Conservation (phyloP, 2,113 vertebrate species). For the Hippocampus zosterae region DNA sequence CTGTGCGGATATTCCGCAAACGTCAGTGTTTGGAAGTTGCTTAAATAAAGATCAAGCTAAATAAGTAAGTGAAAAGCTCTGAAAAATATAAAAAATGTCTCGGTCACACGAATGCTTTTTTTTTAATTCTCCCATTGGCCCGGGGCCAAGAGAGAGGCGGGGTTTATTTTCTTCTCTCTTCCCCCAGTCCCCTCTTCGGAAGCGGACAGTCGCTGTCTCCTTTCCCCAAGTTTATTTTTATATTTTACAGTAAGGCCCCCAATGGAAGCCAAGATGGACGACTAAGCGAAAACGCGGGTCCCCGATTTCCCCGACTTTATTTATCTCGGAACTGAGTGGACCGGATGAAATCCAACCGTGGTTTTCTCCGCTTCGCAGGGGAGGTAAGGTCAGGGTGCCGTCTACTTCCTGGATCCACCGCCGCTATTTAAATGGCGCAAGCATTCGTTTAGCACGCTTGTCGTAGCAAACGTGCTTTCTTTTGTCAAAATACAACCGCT, state of each 20-base stretch:
- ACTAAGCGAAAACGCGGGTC: constrained; percentile 49
- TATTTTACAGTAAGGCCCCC: constrained; percentile 47
- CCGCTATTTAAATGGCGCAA: constrained; percentile 29
- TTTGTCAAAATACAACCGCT: neutral
- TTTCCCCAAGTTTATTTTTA: constrained; percentile 72
- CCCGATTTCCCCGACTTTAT: constrained; percentile 50
- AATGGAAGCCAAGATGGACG: constrained; percentile 63
- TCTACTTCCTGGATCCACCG: constrained; percentile 26
- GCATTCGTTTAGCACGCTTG: neutral
- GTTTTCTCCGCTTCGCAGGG: constrained; percentile 83
- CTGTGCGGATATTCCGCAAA: neutral
- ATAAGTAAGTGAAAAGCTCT: neutral
- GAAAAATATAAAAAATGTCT: neutral
- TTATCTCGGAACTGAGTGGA: constrained; percentile 72
- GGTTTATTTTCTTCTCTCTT: constrained; percentile 15
- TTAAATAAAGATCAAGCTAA: neutral
- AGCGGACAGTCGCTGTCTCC: constrained; percentile 74
- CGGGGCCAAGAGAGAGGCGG: constrained; percentile 46
- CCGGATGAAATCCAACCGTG: constrained; percentile 84
- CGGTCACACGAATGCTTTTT: neutral
- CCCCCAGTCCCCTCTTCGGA: constrained; percentile 69
- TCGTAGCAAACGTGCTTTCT: neutral
- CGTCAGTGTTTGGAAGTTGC: neutral
- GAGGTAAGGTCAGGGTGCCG: constrained; percentile 73
- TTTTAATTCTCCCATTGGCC: neutral